These are phyloP conservation scores for Aricia agestis DNA, from an alignment of 1,140 invertebrate species.

Conservation along the genomic window DNA sequence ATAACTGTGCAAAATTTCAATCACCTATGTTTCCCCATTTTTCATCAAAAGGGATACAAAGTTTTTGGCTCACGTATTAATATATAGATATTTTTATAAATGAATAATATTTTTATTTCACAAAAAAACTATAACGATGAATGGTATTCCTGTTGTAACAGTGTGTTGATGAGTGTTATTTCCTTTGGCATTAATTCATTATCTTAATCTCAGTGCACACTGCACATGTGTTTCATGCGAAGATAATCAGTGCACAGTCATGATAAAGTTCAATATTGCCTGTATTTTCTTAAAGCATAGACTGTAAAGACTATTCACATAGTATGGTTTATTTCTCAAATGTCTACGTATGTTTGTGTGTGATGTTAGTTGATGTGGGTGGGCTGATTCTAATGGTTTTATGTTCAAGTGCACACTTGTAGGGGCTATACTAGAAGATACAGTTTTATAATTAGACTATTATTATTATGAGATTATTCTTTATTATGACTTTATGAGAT, in stretches of 20 bases:
- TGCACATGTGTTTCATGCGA: background rate
- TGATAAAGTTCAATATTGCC: background rate
- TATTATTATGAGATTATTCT: too few relatives aligned
- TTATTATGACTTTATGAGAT: too few relatives aligned
- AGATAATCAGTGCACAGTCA: background rate
- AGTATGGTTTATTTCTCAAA: background rate
- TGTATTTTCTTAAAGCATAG: background rate
- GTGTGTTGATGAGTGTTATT: constrained; percentile 1
- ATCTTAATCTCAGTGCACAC: background rate
- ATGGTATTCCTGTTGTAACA: background rate
- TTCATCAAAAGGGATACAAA: too few relatives aligned
- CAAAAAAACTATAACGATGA: too few relatives aligned
- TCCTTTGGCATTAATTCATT: background rate
- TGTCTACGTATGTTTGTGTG: background rate
- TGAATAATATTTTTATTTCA: too few relatives aligned
- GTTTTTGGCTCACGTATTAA: too few relatives aligned
- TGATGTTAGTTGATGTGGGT: background rate
- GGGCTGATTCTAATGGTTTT: background rate
- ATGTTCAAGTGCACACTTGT: too few relatives aligned
- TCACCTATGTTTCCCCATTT: too few relatives aligned
- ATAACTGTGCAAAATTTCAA: too few relatives aligned
- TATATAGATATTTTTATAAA: too few relatives aligned
- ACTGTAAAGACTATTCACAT: background rate
- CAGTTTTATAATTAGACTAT: too few relatives aligned
- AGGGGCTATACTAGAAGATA: too few relatives aligned